Conservation (phyloP, 2,797 vertebrate genomes). For the Lacerta viridis region DNA sequence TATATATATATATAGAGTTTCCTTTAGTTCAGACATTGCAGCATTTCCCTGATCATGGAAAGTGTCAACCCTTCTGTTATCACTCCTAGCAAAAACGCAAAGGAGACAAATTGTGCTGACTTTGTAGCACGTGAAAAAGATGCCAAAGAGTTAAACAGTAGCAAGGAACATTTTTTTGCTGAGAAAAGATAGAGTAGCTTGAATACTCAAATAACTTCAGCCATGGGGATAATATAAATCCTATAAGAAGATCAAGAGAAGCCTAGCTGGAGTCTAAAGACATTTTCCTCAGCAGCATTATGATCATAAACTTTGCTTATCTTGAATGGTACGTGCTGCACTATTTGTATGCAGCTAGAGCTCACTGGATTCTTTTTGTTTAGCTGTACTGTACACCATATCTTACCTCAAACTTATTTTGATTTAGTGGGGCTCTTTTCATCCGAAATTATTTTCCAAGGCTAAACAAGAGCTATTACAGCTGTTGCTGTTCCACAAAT, state of each 20-base stretch:
- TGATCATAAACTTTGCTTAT: background rate
- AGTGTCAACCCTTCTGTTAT: background rate
- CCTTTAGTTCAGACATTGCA: background rate
- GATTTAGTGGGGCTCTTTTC: fast-evolving
- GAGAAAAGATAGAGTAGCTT: background rate
- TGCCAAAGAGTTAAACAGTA: background rate
- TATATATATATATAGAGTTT: background rate
- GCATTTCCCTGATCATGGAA: background rate
- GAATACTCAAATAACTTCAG: background rate
- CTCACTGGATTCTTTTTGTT: conserved; percentile 4
- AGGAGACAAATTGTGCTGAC: background rate
- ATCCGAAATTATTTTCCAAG: background rate
- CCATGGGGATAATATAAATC: background rate
- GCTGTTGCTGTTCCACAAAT: conserved; percentile 16
- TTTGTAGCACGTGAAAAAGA: background rate
- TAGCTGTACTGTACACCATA: background rate
- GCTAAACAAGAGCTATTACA: background rate
- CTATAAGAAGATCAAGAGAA: background rate
- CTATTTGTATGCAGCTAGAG: background rate
- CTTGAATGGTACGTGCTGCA: background rate
- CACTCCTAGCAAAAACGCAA: background rate
- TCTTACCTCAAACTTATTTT: background rate
- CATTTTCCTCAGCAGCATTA: background rate
- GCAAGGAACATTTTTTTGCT: background rate
- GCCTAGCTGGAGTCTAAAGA: background rate